Base-by-base conservation (phyloP, 2,888 invertebrate genomes). In the Hemicrepidius hirtus region DNA sequence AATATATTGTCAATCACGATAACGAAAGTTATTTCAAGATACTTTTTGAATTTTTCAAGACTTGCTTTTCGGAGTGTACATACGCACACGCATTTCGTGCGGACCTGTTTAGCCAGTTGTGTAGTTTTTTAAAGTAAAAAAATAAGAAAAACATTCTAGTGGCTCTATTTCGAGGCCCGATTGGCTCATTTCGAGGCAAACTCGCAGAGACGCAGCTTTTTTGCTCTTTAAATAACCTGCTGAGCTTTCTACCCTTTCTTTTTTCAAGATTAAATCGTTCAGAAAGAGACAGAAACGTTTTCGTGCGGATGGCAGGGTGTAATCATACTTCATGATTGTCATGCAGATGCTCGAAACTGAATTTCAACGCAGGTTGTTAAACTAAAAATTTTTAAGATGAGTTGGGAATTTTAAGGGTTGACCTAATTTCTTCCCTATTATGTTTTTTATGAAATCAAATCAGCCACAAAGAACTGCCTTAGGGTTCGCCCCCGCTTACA, bases 91-190 rank as follows among this genome's bases (percentile, higher is more conserved):
- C 50, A 57, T 62, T 55, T 32, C 69, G 65, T 44, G 44, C 65
- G 64, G 59, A 73, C 73, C 73, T 73, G 73, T 73, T 73, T 73
- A 46, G 73, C 66, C 65, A 69, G 73, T 73, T 69, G 55, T 21
- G 60, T 50, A 53, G 49, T 71, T 74, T 71, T 68, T 74, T 59
- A 62, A 53, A 57, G 46, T 59, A 66, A 50, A 69, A 69, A 67
- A 70, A 68, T 64, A 73, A 67, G 60, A 73, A 75, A 73, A 73
- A 66, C 59, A 57, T 68, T 74, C 60, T 57, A 57, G 70, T 55
- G 59, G 70, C 68, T 69, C 24, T 57, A 68, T 69, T 68, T 68
- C 67, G 60, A 55, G 69, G 55, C 68, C 57, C 65, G 71, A 74
- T 75, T 75, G 71, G 73, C 66, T 67, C 44, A 67, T 57, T 59